Evolutionary conservation across 2,888 invertebrate genomes (phyloP).

Genomic region (Chrysotoxum bicinctum): DNA sequence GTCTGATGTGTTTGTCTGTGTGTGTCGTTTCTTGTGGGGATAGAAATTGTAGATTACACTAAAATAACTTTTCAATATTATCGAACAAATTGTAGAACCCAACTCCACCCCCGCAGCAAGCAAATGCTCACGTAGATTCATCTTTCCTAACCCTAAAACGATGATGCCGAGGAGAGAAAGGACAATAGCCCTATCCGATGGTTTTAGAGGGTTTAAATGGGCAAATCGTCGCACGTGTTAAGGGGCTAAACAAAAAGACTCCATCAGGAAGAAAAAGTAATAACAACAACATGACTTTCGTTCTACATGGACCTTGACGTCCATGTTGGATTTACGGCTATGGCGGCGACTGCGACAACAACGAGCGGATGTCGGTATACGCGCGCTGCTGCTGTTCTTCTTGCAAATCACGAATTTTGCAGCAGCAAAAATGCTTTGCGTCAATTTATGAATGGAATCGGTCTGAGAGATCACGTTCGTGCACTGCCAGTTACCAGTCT

Average conservation of each 20-base stretch:
- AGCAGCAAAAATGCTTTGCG: constrained; percentile 63
- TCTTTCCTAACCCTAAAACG: constrained; percentile 5
- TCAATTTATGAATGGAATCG: constrained; percentile 74
- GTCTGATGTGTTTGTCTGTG: constrained; percentile 5
- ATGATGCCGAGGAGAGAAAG: constrained; percentile 39
- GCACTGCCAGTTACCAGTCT: constrained; percentile 75
- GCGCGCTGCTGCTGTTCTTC: constrained; percentile 67
- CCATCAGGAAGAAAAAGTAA: constrained; percentile 39
- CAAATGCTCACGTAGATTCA: constrained; percentile 53
- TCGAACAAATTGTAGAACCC: constrained; percentile 51
- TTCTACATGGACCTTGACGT: constrained; percentile 72
- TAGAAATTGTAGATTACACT: constrained; percentile 41
- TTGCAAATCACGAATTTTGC: constrained; percentile 73
- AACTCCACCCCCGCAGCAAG: constrained; percentile 22
- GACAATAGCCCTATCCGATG: constrained; percentile 63
- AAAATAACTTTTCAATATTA: constrained; percentile 66
- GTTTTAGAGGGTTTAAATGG: constrained; percentile 69
- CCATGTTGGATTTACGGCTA: constrained; percentile 51
- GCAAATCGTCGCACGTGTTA: constrained; percentile 67
- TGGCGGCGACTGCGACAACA: constrained; percentile 24
- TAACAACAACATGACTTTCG: constrained; percentile 49
- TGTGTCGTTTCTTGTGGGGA: constrained; percentile 12
- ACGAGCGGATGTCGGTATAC: constrained; percentile 60
- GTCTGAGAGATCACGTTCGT: constrained; percentile 75
- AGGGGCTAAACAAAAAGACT: constrained; percentile 62